Evolutionary conservation across 2,113 vertebrate genomes (phyloP).

Genomic region (Antennarius striatus): DNA sequence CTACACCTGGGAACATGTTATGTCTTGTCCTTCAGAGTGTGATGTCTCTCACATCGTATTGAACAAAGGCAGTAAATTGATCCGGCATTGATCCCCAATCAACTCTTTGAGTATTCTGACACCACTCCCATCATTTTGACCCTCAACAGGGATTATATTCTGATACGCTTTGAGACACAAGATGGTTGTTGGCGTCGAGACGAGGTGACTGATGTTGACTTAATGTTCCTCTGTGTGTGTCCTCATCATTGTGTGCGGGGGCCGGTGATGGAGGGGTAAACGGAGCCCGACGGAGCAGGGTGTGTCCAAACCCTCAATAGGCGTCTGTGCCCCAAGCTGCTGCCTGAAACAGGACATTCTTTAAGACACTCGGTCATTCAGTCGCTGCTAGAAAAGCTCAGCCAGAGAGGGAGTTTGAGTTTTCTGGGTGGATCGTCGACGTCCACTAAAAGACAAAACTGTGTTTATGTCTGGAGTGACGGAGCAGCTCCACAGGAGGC

Average conservation of each 20-base stretch:
- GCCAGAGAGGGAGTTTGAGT: conserved; percentile 21
- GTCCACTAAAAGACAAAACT: conserved; percentile 3
- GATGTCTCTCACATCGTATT: neutral
- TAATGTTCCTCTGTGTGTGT: conserved; percentile 11
- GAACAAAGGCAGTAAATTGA: conserved; percentile 4
- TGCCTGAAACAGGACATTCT: conserved; percentile 66
- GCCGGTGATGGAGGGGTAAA: conserved; percentile 40
- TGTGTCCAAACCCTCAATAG: conserved; percentile 74
- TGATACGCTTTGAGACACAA: conserved; percentile 7
- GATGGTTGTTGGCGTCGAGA: conserved; percentile 20
- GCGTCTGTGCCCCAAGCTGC: conserved; percentile 63
- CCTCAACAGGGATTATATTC: too few relatives aligned
- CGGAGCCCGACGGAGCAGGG: conserved; percentile 50
- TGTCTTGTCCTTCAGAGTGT: neutral
- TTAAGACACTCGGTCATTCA: conserved; percentile 25
- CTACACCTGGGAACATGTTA: neutral
- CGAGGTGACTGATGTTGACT: conserved; percentile 35
- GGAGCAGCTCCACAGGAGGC: neutral
- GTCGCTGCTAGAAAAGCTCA: conserved; percentile 2
- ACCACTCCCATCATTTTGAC: too few relatives aligned
- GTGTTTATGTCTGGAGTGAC: neutral
- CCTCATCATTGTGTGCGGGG: neutral
- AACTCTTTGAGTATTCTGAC: too few relatives aligned
- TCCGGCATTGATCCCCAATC: conserved; percentile 2
- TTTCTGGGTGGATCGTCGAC: neutral